Percentiles rank a stretch among this genome's conserved stretches.
Conservation (phyloP, 2,113 vertebrate species). For the Corythoichthys intestinalis region DNA sequence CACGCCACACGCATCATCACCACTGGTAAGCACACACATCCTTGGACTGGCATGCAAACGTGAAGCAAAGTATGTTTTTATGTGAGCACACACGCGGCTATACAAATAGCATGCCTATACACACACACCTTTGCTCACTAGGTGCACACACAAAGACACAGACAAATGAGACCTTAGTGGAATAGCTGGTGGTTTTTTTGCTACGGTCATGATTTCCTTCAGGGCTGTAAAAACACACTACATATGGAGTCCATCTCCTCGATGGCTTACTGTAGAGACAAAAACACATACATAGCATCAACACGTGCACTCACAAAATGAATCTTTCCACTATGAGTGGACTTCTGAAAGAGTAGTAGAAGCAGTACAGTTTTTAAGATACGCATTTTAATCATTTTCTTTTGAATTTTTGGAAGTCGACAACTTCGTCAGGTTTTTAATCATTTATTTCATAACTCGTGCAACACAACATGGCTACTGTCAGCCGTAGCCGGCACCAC, state of each 20-base stretch:
- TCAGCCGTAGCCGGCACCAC: too few relatives aligned
- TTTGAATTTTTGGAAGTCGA: background rate
- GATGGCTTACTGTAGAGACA: constrained; percentile 51
- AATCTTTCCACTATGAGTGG: constrained; percentile 27
- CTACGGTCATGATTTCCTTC: constrained; percentile 66
- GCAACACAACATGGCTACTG: too few relatives aligned
- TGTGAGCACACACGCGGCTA: constrained; percentile 46
- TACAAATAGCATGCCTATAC: constrained; percentile 33
- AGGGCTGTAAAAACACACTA: constrained; percentile 68
- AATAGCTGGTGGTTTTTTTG: constrained; percentile 59
- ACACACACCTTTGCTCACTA: constrained; percentile 25
- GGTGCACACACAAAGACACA: constrained; percentile 50
- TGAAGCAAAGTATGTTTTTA: constrained; percentile 45
- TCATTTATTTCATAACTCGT: too few relatives aligned
- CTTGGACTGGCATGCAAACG: constrained; percentile 12
- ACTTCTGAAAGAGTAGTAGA: constrained; percentile 11
- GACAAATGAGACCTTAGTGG: constrained; percentile 60
- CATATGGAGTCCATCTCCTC: constrained; percentile 72
- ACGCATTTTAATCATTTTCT: background rate
- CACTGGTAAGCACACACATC: constrained; percentile 27
- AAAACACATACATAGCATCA: constrained; percentile 46
- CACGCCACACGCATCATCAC: constrained; percentile 31
- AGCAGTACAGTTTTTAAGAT: background rate
- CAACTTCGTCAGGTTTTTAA: too few relatives aligned
- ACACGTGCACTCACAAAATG: constrained; percentile 49